Evolutionary conservation across 2,888 invertebrate genomes (phyloP), one percentile per base, ranked within the genome.

Genomic region (Drosophila ezoana): DNA sequence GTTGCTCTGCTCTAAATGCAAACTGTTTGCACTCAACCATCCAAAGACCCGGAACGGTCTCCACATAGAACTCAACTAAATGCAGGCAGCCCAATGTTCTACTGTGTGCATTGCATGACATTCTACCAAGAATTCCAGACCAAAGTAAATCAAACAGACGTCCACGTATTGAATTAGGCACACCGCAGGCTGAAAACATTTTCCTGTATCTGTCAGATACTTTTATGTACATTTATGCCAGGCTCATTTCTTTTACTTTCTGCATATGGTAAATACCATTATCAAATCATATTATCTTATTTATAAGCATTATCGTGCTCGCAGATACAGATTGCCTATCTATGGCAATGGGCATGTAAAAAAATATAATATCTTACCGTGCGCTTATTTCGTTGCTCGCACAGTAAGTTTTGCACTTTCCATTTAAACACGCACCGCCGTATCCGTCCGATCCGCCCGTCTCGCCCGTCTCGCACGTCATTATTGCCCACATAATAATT

Each of bases 231-330:
- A 9, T 23, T 14, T 44, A 13, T 20, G 1, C 44, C 33, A 67
- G 58, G 56, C 59, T 52, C 45, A 44, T 76, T 79, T 83, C 81
- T 78, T 86, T 65, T 69, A 78, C 87, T 84, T 88, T 84, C 87
- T 83, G 83, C 87, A 86, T 90, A 91, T 90, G 91, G 90, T 91
- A 91, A 91, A 91, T 90, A 92, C 84, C 87, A 90, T 92, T 92
- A 92, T 92, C 92, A 91, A 90, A 89, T 88, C 90, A 87, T 89
- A 91, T 91, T 91, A 91, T 91, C 92, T 91, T 86, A 85, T 87
- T 90, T 90, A 89, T 90, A 89, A 89, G 89, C 88, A 90, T 89
- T 90, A 90, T 90, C 90, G 89, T 90, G 71, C 74, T 81, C 73
- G 87, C 90, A 90, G 82, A 87, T 91, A 90, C 90, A 90, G 83